A percentile compares a stretch with the other conserved stretches of the same genome.
phyloP scores from a whole-genome alignment of 2,113 vertebrate species.

The human region DNA sequence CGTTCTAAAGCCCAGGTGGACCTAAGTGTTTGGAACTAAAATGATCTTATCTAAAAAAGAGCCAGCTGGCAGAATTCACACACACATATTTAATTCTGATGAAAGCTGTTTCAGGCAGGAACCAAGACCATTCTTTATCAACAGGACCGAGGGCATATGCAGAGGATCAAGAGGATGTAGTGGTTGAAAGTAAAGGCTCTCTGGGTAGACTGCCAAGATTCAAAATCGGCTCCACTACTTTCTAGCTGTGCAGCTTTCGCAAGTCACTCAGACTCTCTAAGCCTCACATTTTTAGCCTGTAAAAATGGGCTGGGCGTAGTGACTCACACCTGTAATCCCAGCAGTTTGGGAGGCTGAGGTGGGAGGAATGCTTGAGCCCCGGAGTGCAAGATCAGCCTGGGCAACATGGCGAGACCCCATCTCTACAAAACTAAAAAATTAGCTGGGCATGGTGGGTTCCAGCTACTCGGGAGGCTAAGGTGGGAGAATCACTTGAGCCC shows the following conservation, averaged over 20 bases:
- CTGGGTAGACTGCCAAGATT: not conserved
- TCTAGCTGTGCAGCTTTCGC: not conserved
- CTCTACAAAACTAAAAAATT: too few relatives aligned
- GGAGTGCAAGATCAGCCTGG: too few relatives aligned
- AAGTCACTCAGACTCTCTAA: not conserved
- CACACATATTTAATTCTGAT: not conserved
- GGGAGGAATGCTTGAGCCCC: too few relatives aligned
- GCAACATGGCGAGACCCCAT: too few relatives aligned
- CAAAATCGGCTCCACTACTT: not conserved
- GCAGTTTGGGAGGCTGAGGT: too few relatives aligned
- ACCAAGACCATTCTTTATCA: not conserved
- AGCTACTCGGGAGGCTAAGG: too few relatives aligned
- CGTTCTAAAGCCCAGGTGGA: slow-evolving; percentile 23
- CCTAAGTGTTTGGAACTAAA: not conserved
- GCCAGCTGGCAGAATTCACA: not conserved
- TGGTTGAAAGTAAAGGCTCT: not conserved
- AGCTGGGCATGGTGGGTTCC: too few relatives aligned
- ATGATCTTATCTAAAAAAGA: slow-evolving; percentile 21
- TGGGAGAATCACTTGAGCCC: too few relatives aligned
- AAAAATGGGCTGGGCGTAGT: not conserved
- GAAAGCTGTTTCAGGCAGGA: not conserved
- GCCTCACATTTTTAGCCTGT: not conserved
- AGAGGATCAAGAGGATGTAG: not conserved
- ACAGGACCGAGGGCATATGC: not conserved
- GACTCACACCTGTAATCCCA: too few relatives aligned